A percentile compares a stretch with the other conserved stretches of the same genome.
Conservation (phyloP, 2,888 invertebrate species). For the Digitonthophagus gazella region DNA sequence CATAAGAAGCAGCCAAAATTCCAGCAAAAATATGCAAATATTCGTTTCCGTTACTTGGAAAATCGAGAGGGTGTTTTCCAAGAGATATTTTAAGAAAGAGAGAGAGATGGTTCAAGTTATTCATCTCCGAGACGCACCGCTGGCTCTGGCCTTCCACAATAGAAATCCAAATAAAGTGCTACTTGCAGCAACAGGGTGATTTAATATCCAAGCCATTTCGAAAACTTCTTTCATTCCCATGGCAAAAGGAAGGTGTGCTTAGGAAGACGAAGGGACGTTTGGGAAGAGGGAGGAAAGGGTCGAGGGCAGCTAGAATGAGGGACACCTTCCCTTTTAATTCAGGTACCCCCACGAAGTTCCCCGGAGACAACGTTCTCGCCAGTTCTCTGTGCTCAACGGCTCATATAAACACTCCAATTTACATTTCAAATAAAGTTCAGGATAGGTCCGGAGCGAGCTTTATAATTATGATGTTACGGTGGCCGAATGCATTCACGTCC, state of each 20-base stretch:
- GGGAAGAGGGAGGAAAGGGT: not conserved
- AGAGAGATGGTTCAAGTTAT: not conserved
- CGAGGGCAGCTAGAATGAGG: not conserved
- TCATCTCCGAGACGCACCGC: not conserved
- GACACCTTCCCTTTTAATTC: constrained; percentile 11
- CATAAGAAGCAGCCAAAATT: not conserved
- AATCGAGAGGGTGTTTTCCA: not conserved
- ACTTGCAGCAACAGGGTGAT: constrained; percentile 16
- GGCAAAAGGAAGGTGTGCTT: too few relatives aligned
- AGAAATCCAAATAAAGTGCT: constrained; percentile 18
- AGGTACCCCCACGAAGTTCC: not conserved
- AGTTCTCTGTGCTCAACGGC: not conserved
- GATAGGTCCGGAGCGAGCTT: not conserved
- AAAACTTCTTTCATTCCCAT: constrained; percentile 12
- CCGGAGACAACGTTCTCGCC: not conserved
- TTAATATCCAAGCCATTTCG: constrained; percentile 9
- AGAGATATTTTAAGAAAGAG: not conserved
- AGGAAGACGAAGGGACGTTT: too few relatives aligned
- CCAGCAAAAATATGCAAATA: not conserved
- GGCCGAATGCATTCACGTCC: not conserved
- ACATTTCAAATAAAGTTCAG: constrained; percentile 12
- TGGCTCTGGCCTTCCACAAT: constrained; percentile 11
- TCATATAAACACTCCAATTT: constrained; percentile 17
- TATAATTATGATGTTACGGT: constrained; percentile 1
- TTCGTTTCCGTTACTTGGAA: not conserved